Conservation (phyloP, 37 sponge, comb jelly and placozoan species). For the Cladorhizidae sp. region DNA sequence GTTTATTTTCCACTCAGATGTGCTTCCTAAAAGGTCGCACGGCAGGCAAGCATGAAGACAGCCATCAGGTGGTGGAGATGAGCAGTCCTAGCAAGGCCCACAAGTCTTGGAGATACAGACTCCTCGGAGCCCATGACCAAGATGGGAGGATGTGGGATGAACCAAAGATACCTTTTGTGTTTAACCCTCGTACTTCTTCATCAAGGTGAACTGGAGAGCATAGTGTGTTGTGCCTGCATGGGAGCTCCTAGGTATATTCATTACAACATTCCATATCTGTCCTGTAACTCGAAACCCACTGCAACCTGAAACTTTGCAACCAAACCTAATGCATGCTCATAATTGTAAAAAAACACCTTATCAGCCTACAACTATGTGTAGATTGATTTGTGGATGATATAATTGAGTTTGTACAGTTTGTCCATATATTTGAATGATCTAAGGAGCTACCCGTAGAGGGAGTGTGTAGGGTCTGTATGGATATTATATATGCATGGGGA, state of each 20-base stretch:
- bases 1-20: constrained; percentile 17
- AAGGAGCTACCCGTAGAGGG: no score
- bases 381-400: no score
- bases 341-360: no score
- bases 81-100: neutral
- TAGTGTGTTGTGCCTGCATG: neutral
- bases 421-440: no score
- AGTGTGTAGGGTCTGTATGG: neutral
- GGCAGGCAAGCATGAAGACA: constrained; percentile 14
- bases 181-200: neutral
- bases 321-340: no score
- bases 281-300: no score
- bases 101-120: constrained; percentile 29
- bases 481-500: neutral
- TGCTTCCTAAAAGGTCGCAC: constrained; percentile 53
- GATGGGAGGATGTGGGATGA: constrained; percentile 21
- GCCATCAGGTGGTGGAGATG: constrained; percentile 10
- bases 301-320: no score
- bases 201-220: neutral
- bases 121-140: neutral
- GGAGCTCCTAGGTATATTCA: no score
- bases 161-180: constrained; percentile 12
- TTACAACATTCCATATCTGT: no score
- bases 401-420: no score
- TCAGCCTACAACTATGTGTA: no score